These are phyloP conservation scores for Lymantria monacha DNA, from an alignment of 2,888 invertebrate genomes.

Conservation along the genomic window DNA sequence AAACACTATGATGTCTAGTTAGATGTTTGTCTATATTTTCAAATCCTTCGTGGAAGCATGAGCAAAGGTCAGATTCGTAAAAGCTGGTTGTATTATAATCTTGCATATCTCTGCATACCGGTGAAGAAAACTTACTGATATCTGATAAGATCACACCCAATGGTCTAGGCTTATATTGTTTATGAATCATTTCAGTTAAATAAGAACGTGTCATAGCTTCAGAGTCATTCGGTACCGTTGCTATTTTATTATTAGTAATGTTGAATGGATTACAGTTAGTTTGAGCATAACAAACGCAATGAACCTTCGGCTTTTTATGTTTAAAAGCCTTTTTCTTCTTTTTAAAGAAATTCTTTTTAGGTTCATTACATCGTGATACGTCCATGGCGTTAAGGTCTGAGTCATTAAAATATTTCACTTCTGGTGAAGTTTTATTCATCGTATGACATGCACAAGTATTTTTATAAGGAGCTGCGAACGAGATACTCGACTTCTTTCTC, in stretches of 20 bases:
- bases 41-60: constrained; percentile 56
- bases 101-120: constrained; percentile 53
- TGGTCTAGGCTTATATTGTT: constrained; percentile 48
- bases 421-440: background rate
- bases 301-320: constrained; percentile 33
- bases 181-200: constrained; percentile 46
- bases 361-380: background rate
- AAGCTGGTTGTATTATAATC: background rate
- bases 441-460: background rate
- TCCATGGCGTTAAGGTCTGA: background rate
- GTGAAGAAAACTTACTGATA: constrained; percentile 55
- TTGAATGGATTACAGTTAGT: constrained; percentile 38
- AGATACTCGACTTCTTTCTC: constrained; percentile 20
- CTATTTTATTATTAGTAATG: constrained; percentile 2
- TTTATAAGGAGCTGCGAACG: constrained; percentile 10
- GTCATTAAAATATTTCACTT: background rate
- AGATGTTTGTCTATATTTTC: constrained; percentile 52
- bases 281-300: constrained; percentile 52
- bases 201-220: constrained; percentile 30
- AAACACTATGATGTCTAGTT: background rate
- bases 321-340: constrained; percentile 34
- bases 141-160: constrained; percentile 42
- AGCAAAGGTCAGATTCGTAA: constrained; percentile 53
- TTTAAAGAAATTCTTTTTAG: constrained; percentile 15
- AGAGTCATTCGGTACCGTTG: constrained; percentile 1